Percentiles rank a stretch among this genome's conserved stretches.
Evolutionary conservation across 92 coral and sea anemone genomes (phyloP).

Genomic region (Epizoanthus scotinus): DNA sequence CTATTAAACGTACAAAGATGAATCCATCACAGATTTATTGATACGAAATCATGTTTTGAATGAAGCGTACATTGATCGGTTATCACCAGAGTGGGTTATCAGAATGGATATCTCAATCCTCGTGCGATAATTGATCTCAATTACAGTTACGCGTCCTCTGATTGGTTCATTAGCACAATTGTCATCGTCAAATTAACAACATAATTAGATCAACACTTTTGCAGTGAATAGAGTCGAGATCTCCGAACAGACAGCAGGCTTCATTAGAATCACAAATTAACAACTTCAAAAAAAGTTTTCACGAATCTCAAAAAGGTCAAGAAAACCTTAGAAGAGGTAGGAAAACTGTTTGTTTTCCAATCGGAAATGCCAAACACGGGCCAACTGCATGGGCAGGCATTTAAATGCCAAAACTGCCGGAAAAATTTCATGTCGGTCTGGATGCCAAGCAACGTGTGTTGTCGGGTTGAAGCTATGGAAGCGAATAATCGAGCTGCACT

Average conservation of each 20-base stretch:
- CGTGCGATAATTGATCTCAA: constrained; percentile 21
- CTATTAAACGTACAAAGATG: not conserved
- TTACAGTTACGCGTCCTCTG: constrained; percentile 33
- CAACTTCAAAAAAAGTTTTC: not conserved
- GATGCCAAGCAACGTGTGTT: constrained; percentile 93
- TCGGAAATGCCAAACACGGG: constrained; percentile 88
- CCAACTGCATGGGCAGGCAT: constrained; percentile 72
- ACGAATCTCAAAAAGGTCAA: not conserved
- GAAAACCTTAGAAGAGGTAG: not conserved
- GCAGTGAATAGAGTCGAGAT: not conserved
- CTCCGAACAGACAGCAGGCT: not conserved
- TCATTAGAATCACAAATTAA: not conserved
- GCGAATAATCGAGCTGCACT: constrained; percentile 34
- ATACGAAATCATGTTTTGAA: not conserved
- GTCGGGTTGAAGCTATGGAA: constrained; percentile 60
- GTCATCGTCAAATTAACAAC: constrained; percentile 45
- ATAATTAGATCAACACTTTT: not conserved
- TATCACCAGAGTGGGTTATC: no score
- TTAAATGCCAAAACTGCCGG: constrained; percentile 84
- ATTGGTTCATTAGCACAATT: constrained; percentile 61
- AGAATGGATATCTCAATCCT: not conserved
- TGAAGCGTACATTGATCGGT: not conserved
- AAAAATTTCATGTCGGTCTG: constrained; percentile 84
- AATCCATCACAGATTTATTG: not conserved
- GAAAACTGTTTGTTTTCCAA: constrained; percentile 6